These are phyloP conservation scores for Mastacembelus armatus DNA, from an alignment of 2,797 vertebrate species.

Conservation along the genomic window DNA sequence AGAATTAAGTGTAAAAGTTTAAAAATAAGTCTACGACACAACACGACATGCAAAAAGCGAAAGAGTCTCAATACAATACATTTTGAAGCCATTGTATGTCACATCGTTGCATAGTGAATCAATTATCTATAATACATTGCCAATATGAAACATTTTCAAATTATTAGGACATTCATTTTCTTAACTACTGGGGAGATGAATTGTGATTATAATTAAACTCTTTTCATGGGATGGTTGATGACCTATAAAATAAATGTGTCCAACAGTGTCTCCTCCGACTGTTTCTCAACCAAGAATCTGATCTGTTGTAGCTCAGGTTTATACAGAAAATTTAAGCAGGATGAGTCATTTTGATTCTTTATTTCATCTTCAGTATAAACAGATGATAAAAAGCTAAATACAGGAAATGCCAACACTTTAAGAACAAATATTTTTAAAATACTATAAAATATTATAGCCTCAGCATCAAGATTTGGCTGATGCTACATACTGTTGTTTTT, in stretches of 20 bases:
- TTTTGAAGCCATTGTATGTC: too few relatives aligned
- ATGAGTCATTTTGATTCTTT: constrained; percentile 16
- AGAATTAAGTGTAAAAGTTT: too few relatives aligned
- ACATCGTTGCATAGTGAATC: too few relatives aligned
- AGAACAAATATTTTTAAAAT: neutral
- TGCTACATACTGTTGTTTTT: neutral
- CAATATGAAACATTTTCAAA: neutral
- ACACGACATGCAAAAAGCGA: too few relatives aligned
- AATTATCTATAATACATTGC: too few relatives aligned
- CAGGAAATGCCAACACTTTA: too few relatives aligned
- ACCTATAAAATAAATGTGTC: neutral
- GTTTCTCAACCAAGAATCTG: neutral
- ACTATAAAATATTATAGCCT: neutral
- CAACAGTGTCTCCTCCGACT: neutral
- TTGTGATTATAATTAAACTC: neutral
- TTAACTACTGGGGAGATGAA: neutral
- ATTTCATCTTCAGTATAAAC: constrained; percentile 36
- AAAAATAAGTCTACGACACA: too few relatives aligned
- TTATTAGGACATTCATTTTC: neutral
- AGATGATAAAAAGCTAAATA: constrained; percentile 7
- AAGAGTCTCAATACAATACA: too few relatives aligned
- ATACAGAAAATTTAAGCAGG: neutral
- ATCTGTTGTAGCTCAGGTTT: neutral
- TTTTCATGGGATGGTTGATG: neutral
- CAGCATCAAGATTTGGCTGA: neutral